Percentiles rank a stretch among this genome's conserved stretches.
Conservation (phyloP, 2,797 vertebrate species). For the Choloepus didactylus region DNA sequence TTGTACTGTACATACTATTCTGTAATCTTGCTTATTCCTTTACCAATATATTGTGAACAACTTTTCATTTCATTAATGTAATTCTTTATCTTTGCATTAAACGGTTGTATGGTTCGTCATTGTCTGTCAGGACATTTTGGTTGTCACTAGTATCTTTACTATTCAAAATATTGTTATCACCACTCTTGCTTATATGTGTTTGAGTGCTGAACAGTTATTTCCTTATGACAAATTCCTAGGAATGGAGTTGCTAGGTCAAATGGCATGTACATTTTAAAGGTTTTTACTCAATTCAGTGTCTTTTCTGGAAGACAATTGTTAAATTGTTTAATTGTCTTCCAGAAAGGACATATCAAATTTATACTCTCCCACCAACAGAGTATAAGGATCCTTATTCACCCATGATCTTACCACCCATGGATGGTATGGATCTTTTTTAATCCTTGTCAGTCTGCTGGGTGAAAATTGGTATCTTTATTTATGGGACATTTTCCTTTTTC, state of each 20-base stretch:
- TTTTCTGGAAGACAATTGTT: too few species aligned
- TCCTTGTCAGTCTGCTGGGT: background rate
- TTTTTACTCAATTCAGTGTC: background rate
- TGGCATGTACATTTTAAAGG: background rate
- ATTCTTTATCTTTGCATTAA: background rate
- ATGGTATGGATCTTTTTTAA: background rate
- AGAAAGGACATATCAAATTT: background rate
- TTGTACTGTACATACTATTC: background rate
- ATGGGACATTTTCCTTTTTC: background rate
- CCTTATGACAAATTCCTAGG: background rate
- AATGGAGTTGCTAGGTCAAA: background rate
- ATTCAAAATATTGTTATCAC: background rate
- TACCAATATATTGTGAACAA: background rate
- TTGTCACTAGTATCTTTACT: constrained; percentile 16
- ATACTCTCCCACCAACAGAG: background rate
- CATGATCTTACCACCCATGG: background rate
- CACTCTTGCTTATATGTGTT: background rate
- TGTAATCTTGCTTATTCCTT: constrained; percentile 46
- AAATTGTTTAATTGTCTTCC: background rate
- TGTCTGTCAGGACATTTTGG: background rate
- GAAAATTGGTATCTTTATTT: background rate
- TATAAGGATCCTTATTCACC: background rate
- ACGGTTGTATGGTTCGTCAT: background rate
- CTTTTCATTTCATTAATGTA: background rate
- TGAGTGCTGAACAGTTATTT: background rate